Evolutionary conservation across 1,140 invertebrate species (phyloP), one percentile per base, ranked within the genome.

Genomic region (Asobara japonica): DNA sequence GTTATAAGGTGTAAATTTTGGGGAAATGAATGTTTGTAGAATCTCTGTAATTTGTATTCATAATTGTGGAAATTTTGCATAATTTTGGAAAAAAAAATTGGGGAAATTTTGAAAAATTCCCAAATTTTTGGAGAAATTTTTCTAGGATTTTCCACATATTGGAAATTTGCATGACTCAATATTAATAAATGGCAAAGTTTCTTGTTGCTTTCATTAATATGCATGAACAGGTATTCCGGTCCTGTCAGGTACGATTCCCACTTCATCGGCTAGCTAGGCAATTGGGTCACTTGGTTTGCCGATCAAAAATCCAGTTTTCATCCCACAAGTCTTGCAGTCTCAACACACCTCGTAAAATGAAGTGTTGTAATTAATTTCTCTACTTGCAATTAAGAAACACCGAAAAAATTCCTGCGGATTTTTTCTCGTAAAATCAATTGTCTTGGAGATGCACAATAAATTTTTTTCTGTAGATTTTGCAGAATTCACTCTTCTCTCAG

Each of bases 281-380:
- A 65, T 65, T 65, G 30, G 62, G 62, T 65, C 62, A 65, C 33
- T 30, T 33, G 62, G 62, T 65, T 65, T 65, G n/a, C 10, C 33
- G 30, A 65, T 65, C 36, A 22, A 65, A 65, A 65, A 33, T 18
- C n/a, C 33, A 6, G 18, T 33, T 62, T 25, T 33, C 1, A 33
- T 22, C 13, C 5, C 20, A 5, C 48, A 56, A 56, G 16, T 18
- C 5, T n/a, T n/a, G 16, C n/a, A 56, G 16, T 56, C 16, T 16
- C 4, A 56, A 56, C n/a, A 56, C n/a, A n/a, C n/a, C 4, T 56
- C 20, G n/a, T 56, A 6, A 8, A 22, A 61, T 10, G 8, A 20
- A 61, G 20, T 25, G 13, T 25, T 11, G 3, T 61, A 22, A 20
- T n/a, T n/a, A 31, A 33, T 11, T 13, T n/a, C 25, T 5, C 30